Evolutionary conservation across 1,140 invertebrate genomes (phyloP).

Genomic region (Ganaspis sp.): DNA sequence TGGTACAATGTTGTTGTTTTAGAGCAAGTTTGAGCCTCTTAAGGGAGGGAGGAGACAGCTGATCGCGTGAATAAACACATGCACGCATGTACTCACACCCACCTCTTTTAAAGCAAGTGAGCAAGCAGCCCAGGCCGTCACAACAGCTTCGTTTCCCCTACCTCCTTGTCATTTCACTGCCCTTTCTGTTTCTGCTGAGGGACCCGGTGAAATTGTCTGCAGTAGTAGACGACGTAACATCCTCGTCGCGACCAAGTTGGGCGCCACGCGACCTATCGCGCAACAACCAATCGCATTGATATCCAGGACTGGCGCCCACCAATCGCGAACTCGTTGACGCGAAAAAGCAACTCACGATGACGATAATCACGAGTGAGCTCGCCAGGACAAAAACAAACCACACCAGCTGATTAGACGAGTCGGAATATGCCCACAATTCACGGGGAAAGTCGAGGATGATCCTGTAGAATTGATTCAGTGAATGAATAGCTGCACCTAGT

Average conservation of each 20-base stretch:
- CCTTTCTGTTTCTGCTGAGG: constrained; percentile 1
- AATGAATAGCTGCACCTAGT: constrained; percentile 38
- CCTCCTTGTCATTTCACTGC: background rate
- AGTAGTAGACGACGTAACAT: background rate
- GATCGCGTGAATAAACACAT: background rate
- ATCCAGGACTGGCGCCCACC: background rate
- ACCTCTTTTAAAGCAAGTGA: constrained; percentile 10
- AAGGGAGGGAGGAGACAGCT: background rate
- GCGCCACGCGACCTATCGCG: constrained; percentile 1
- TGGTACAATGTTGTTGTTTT: background rate
- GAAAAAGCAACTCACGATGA: constrained; percentile 4
- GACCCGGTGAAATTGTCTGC: constrained; percentile 5
- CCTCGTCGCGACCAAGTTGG: background rate
- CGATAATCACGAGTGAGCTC: background rate
- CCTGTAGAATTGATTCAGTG: constrained; percentile 8
- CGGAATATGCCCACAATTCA: background rate
- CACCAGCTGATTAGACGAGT: background rate
- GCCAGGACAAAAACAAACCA: background rate
- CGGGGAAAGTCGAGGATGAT: background rate
- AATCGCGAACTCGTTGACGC: background rate
- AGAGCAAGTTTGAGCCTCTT: background rate
- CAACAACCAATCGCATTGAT: constrained; percentile 16
- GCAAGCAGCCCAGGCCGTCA: background rate
- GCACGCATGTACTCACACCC: background rate
- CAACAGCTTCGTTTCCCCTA: background rate